These are phyloP conservation scores for Cliona cf. orientalis DNA, from an alignment of 37 sponge, comb jelly and placozoan species.

Conservation along the genomic window DNA sequence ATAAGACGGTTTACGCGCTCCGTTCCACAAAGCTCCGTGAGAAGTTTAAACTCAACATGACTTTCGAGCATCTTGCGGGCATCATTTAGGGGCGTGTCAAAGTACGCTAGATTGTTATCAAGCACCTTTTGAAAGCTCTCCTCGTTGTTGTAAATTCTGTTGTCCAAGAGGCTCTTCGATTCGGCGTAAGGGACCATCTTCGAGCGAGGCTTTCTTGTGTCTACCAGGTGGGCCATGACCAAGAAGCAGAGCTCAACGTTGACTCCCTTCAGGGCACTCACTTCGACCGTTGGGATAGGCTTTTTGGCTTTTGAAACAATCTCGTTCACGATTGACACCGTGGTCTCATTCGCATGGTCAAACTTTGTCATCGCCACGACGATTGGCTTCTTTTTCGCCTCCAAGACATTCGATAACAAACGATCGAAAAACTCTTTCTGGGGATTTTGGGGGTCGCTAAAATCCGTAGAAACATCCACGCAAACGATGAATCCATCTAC, in stretches of 20 bases:
- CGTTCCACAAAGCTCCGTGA: constrained; percentile 38
- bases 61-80: constrained; percentile 12
- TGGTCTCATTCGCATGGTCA: constrained; percentile 27
- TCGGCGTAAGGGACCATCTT: constrained; percentile 32
- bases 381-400: constrained; percentile 56
- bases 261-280: constrained; percentile 55
- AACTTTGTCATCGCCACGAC: constrained; percentile 79
- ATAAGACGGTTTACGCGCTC: constrained; percentile 26
- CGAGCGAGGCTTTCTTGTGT: constrained; percentile 27
- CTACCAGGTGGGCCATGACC: constrained; percentile 56
- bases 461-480: constrained; percentile 61
- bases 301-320: constrained; percentile 35
- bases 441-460: not conserved
- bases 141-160: constrained; percentile 20
- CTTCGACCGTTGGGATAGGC: constrained; percentile 55
- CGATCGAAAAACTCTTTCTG: constrained; percentile 39
- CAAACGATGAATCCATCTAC: constrained; percentile 81
- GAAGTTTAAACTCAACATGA: constrained; percentile 22
- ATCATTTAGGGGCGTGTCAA: not conserved
- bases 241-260: constrained; percentile 70
- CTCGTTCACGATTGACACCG: constrained; percentile 26
- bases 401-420: constrained; percentile 18
- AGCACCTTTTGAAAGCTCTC: constrained; percentile 42
- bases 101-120: constrained; percentile 36
- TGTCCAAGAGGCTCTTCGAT: constrained; percentile 19